Percentiles rank a stretch among this genome's conserved stretches.
Conservation (phyloP, 2,888 invertebrate species). For the Agrochola macilenta region DNA sequence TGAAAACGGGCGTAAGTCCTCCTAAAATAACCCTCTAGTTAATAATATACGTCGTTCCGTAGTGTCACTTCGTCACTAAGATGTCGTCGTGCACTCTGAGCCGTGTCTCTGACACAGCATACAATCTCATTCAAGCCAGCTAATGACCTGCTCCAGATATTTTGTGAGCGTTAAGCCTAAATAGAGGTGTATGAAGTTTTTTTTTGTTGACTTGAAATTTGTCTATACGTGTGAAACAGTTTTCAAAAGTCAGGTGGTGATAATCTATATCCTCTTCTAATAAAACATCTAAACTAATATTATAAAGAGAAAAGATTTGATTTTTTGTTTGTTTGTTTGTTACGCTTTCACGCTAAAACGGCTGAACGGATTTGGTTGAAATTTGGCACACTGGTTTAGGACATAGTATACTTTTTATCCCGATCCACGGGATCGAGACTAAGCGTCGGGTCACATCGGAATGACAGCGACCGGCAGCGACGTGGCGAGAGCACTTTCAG, state of each 20-base stretch:
- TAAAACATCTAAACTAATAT: too few species aligned
- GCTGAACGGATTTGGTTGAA: too few species aligned
- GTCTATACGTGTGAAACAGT: background rate
- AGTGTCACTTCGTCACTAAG: background rate
- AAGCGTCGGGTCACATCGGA: too few species aligned
- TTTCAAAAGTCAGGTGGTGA: background rate
- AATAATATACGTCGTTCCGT: background rate
- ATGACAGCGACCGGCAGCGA: too few species aligned
- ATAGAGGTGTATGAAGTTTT: background rate
- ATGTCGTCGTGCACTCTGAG: background rate
- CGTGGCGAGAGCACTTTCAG: too few species aligned
- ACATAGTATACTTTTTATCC: too few species aligned
- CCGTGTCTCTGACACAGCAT: slow-evolving; percentile 8
- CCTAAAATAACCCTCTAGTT: slow-evolving; percentile 3
- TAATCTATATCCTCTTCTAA: background rate
- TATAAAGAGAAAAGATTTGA: too few species aligned
- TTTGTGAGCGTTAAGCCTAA: background rate
- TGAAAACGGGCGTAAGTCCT: background rate
- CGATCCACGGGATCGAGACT: too few species aligned
- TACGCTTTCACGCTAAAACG: too few species aligned
- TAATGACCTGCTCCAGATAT: slow-evolving; percentile 42
- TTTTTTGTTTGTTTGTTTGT: too few species aligned
- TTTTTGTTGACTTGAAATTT: background rate
- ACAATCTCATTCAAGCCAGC: slow-evolving; percentile 27
- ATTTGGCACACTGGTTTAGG: too few species aligned